phyloP scores from a whole-genome alignment of 2,113 vertebrate species.

The human (Homo sapiens) region DNA sequence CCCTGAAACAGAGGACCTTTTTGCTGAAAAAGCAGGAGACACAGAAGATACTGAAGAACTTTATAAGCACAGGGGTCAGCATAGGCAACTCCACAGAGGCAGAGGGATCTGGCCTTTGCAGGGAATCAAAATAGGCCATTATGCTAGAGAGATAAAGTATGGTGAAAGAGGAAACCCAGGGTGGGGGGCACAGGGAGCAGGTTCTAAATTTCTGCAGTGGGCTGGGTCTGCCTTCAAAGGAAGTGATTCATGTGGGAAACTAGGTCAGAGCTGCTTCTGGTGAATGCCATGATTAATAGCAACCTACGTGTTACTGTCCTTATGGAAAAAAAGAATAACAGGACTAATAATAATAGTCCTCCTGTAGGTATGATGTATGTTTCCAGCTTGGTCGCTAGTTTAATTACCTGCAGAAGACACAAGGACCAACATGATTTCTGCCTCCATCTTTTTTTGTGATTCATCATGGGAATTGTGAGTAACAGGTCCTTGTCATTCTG shows the following conservation, averaged over 20 bases:
- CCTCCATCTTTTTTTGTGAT: conserved; percentile 55
- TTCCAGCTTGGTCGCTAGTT: not conserved
- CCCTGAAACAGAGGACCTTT: not conserved
- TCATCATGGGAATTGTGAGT: conserved; percentile 60
- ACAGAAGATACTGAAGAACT: not conserved
- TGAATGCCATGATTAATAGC: conserved; percentile 15
- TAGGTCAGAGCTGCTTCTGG: conserved; percentile 28
- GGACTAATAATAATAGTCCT: not conserved
- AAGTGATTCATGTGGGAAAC: conserved; percentile 69
- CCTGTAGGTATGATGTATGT: not conserved
- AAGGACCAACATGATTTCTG: conserved; percentile 42
- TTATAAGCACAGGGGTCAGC: not conserved
- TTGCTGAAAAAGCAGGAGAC: not conserved
- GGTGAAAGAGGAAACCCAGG: conserved; percentile 24
- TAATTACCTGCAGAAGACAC: conserved; percentile 47
- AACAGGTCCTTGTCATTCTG: not conserved
- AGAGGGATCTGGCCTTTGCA: not conserved
- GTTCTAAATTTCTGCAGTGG: not conserved
- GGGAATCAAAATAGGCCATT: not conserved
- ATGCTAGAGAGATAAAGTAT: not conserved
- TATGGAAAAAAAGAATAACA: not conserved
- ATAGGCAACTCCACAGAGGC: not conserved
- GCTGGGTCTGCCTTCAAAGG: conserved; percentile 35
- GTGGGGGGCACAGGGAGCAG: not conserved
- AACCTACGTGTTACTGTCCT: not conserved